Percentiles rank a stretch among this genome's conserved stretches.
These are phyloP conservation scores for Anarhynchus alexandrinus DNA, from an alignment of 2,113 vertebrate species.

Conservation along the genomic window DNA sequence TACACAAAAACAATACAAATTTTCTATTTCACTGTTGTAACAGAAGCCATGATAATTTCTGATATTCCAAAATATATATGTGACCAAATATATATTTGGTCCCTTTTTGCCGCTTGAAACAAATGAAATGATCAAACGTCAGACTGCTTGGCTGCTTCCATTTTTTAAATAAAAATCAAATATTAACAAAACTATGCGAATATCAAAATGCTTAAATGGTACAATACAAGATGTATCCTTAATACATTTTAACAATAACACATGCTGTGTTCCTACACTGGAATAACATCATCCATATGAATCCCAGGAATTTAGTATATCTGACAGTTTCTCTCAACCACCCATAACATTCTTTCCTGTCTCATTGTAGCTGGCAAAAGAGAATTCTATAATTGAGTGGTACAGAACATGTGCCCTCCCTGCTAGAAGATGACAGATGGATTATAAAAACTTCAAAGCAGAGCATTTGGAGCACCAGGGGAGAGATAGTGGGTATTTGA, in stretches of 20 bases:
- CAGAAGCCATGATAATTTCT: slow-evolving; percentile 43
- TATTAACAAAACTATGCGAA: slow-evolving; percentile 49
- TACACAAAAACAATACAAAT: slow-evolving; percentile 10
- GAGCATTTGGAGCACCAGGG: slow-evolving; percentile 94
- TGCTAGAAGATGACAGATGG: slow-evolving; percentile 99
- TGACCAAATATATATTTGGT: not conserved
- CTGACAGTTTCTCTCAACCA: slow-evolving; percentile 89
- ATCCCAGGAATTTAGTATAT: slow-evolving; percentile 87
- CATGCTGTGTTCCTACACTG: slow-evolving; percentile 80
- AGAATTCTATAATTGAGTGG: slow-evolving; percentile 97
- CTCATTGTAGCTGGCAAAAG: slow-evolving; percentile 91
- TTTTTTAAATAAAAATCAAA: slow-evolving; percentile 60
- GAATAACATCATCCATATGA: slow-evolving; percentile 84
- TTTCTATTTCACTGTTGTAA: slow-evolving; percentile 30
- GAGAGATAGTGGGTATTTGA: slow-evolving; percentile 99
- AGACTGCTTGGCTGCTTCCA: not conserved
- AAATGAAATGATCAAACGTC: slow-evolving; percentile 56
- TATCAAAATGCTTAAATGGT: slow-evolving; percentile 58
- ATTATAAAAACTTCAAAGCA: slow-evolving; percentile 99
- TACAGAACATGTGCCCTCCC: slow-evolving; percentile 97
- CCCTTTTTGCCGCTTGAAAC: slow-evolving; percentile 26
- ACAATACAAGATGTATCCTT: slow-evolving; percentile 65
- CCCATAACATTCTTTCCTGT: slow-evolving; percentile 90
- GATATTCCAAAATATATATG: not conserved
- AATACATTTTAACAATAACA: slow-evolving; percentile 84